phyloP scores from a whole-genome alignment of 2,113 vertebrate genomes.

The Xenopus laevis region DNA sequence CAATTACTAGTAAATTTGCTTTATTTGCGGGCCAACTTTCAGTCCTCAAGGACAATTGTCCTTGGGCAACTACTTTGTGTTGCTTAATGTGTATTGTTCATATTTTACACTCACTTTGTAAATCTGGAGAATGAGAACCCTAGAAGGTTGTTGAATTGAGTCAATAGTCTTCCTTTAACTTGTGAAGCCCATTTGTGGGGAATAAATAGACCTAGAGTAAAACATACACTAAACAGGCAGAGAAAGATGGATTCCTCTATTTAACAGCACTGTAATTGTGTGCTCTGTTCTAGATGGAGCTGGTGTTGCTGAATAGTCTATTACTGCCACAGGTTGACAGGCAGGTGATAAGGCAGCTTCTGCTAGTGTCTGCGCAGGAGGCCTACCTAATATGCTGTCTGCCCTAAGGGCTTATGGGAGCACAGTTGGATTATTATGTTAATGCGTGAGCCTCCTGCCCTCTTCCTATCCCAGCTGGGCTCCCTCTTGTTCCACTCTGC shows the following conservation, averaged over 20 bases:
- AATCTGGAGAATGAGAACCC: too few species aligned
- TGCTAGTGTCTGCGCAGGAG: slow-evolving; percentile 73
- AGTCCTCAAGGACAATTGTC: too few species aligned
- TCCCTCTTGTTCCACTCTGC: slow-evolving; percentile 94
- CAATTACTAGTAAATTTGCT: too few species aligned
- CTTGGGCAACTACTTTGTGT: too few species aligned
- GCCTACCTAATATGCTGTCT: slow-evolving; percentile 95
- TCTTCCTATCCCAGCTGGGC: slow-evolving; percentile 96
- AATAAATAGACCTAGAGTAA: slow-evolving; percentile 46
- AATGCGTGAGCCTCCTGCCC: slow-evolving; percentile 97
- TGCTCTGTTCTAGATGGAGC: slow-evolving; percentile 37
- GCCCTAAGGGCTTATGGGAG: slow-evolving; percentile 94
- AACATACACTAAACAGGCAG: slow-evolving; percentile 45
- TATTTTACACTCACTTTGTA: too few species aligned
- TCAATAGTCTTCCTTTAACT: too few species aligned
- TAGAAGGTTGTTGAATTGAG: too few species aligned
- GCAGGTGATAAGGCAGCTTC: slow-evolving; percentile 76
- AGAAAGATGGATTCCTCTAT: slow-evolving; percentile 52
- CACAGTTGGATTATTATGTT: slow-evolving; percentile 98
- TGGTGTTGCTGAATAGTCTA: slow-evolving; percentile 56
- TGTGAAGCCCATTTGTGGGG: neutral
- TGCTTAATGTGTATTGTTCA: too few species aligned
- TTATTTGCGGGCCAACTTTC: too few species aligned
- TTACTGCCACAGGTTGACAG: slow-evolving; percentile 87
- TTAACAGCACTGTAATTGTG: slow-evolving; percentile 60